phyloP scores from a whole-genome alignment of 2,113 vertebrate genomes.

The Ochotona princeps region DNA sequence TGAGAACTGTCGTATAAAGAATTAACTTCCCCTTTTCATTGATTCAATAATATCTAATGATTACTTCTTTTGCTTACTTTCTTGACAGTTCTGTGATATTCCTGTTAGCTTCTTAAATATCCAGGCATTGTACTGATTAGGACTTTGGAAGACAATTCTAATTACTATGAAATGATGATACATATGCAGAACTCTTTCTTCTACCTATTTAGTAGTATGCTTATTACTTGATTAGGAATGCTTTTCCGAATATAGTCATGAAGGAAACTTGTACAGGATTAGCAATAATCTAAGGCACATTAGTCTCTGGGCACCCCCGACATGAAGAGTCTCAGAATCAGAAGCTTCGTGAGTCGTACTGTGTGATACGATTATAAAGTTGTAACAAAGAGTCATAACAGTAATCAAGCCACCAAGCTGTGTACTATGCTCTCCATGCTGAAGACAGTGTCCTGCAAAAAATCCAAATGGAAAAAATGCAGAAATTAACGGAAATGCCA shows the following conservation, averaged over 20 bases:
- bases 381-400: background rate
- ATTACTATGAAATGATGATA: constrained; percentile 80
- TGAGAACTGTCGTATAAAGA: constrained; percentile 73
- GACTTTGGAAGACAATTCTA: constrained; percentile 74
- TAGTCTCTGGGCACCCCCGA: background rate
- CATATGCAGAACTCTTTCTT: constrained; percentile 65
- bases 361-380: background rate
- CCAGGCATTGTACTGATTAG: constrained; percentile 76
- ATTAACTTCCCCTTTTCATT: constrained; percentile 75
- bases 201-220: constrained; percentile 61
- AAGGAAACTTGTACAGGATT: background rate
- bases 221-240: constrained; percentile 71
- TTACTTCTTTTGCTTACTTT: constrained; percentile 77
- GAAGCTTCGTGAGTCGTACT: background rate
- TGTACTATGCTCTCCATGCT: background rate
- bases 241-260: constrained; percentile 58
- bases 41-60: constrained; percentile 83
- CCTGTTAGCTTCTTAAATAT: constrained; percentile 52
- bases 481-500: background rate
- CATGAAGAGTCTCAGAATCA: background rate
- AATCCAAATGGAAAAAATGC: background rate
- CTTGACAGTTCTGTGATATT: constrained; percentile 76
- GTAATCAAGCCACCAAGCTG: background rate
- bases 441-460: background rate
- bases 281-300: constrained; percentile 61